These are phyloP conservation scores for Eupithecia subumbrata DNA, from an alignment of 2,888 invertebrate species.

Conservation along the genomic window DNA sequence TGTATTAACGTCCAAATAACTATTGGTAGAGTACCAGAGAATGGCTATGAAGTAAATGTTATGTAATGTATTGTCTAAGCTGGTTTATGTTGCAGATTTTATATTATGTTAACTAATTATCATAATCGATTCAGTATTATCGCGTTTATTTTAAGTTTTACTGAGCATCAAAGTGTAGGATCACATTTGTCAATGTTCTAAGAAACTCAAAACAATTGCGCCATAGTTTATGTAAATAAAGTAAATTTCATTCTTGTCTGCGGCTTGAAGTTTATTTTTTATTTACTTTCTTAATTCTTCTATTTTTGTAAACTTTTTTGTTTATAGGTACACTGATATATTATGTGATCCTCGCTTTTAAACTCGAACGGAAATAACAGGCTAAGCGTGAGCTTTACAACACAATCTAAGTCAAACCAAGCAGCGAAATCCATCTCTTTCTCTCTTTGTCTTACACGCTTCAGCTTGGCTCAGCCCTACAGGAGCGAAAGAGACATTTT, in stretches of 20 bases:
- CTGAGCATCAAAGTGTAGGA: not conserved
- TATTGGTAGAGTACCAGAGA: conserved; percentile 33
- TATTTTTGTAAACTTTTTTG: not conserved
- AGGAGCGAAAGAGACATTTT: not conserved
- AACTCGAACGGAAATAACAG: not conserved
- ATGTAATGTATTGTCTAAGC: conserved; percentile 38
- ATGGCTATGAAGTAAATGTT: conserved; percentile 51
- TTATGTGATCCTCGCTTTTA: conserved; percentile 18
- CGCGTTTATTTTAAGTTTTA: conserved; percentile 4
- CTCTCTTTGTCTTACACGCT: not conserved
- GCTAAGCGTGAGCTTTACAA: not conserved
- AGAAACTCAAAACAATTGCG: not conserved
- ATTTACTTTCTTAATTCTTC: not conserved
- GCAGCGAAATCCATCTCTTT: not conserved
- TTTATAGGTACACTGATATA: not conserved
- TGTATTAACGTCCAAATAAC: conserved; percentile 35
- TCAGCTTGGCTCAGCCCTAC: not conserved
- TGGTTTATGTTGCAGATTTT: conserved; percentile 48
- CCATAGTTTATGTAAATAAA: not conserved
- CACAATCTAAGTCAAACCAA: not conserved
- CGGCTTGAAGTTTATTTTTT: not conserved
- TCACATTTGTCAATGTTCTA: not conserved
- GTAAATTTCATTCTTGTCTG: not conserved
- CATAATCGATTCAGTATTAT: conserved; percentile 59
- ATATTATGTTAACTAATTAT: conserved; percentile 48